A percentile compares a stretch with the other conserved stretches of the same genome.
phyloP scores from a whole-genome alignment of 1,140 invertebrate genomes.

The Phymorhynchus buccinoides region DNA sequence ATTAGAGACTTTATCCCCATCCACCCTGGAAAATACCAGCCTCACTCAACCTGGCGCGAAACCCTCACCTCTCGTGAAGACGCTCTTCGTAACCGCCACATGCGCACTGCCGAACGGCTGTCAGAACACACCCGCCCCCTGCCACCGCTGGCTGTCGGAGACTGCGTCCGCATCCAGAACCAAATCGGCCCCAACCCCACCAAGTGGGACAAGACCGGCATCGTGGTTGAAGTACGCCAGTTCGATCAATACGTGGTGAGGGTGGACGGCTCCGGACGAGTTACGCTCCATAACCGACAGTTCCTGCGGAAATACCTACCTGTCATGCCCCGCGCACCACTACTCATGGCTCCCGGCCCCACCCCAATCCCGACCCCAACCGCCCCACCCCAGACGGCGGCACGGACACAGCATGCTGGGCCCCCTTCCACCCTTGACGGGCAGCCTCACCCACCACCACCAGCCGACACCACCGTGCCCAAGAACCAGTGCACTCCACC shows the following conservation, averaged over 20 bases:
- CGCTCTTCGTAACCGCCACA: conserved; percentile 42
- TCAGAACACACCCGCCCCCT: conserved; percentile 49
- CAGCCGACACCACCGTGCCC: too few species aligned
- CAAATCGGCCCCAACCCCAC: conserved; percentile 49
- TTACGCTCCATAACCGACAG: conserved; percentile 51
- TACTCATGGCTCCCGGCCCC: neutral
- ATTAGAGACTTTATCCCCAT: too few species aligned
- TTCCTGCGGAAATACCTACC: conserved; percentile 50
- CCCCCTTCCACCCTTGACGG: too few species aligned
- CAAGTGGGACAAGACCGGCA: conserved; percentile 54
- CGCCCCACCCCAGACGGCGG: too few species aligned
- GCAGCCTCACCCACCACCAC: too few species aligned
- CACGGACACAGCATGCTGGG: too few species aligned
- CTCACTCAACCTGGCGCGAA: conserved; percentile 31
- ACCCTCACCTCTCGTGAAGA: too few species aligned
- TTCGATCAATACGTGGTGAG: conserved; percentile 52
- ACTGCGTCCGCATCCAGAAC: conserved; percentile 51
- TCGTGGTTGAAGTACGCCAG: conserved; percentile 51
- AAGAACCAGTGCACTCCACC: too few species aligned
- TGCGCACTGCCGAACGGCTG: conserved; percentile 42
- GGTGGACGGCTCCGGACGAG: conserved; percentile 51
- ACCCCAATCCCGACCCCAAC: too few species aligned
- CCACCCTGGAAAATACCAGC: too few species aligned
- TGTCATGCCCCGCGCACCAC: conserved; percentile 23
- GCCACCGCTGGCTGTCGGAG: conserved; percentile 46